Evolutionary conservation across 1,140 invertebrate genomes (phyloP).

Genomic region (Daktulosphaira vitifoliae): DNA sequence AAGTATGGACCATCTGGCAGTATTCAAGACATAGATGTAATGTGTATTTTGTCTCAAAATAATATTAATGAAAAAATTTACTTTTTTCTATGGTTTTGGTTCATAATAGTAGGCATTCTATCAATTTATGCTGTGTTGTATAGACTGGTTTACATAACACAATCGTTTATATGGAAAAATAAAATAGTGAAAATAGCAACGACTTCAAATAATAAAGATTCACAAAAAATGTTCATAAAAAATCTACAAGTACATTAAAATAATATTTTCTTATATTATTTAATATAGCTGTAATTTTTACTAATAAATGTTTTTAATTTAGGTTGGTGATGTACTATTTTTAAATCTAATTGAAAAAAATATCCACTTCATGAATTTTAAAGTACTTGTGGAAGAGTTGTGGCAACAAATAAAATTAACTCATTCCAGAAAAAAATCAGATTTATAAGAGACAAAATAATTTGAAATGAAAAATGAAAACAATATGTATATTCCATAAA

Average conservation of each 20-base stretch:
- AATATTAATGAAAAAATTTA: slow-evolving; percentile 91
- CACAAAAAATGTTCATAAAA: slow-evolving; percentile 58
- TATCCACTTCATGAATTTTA: slow-evolving; percentile 68
- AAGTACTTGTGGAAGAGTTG: slow-evolving; percentile 60
- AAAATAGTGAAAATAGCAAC: slow-evolving; percentile 67
- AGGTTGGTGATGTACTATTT: slow-evolving; percentile 77
- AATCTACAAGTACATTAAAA: slow-evolving; percentile 59
- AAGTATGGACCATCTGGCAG: slow-evolving; percentile 77
- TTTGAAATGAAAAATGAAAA: no score
- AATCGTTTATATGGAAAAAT: slow-evolving; percentile 68
- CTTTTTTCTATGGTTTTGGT: slow-evolving; percentile 84
- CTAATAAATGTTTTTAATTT: slow-evolving; percentile 27
- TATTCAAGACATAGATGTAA: slow-evolving; percentile 69
- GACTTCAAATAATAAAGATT: slow-evolving; percentile 57
- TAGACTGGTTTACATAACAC: slow-evolving; percentile 63
- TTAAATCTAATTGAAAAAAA: slow-evolving; percentile 75
- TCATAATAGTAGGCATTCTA: slow-evolving; percentile 68
- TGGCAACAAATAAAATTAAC: slow-evolving; percentile 55
- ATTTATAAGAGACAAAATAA: no score
- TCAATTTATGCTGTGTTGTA: slow-evolving; percentile 70
- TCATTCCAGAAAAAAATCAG: no score
- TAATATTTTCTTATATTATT: background rate
- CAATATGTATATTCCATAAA: no score
- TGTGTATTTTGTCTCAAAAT: slow-evolving; percentile 79
- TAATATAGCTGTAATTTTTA: slow-evolving; percentile 43